Percentiles rank a stretch among this genome's conserved stretches.
Evolutionary conservation across 2,113 vertebrate genomes (phyloP).

Genomic region (Pachycephala philippinensis): DNA sequence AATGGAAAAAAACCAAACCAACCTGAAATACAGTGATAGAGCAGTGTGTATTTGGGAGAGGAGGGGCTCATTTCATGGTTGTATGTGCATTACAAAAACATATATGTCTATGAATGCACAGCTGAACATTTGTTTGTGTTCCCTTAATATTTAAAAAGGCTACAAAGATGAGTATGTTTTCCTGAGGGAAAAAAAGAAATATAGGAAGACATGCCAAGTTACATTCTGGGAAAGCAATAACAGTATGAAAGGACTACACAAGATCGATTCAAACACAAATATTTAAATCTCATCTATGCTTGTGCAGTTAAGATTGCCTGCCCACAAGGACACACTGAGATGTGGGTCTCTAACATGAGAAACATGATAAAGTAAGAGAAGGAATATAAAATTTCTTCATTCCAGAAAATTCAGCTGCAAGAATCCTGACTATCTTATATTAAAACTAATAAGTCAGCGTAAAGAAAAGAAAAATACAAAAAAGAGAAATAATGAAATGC

Average conservation of each 20-base stretch:
- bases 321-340: neutral
- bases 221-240: neutral
- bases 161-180: neutral
- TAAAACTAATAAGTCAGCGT: neutral
- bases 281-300: neutral
- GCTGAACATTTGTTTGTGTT: neutral
- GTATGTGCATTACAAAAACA: neutral
- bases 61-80: neutral
- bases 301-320: neutral
- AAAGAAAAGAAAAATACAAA: neutral
- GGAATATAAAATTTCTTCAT: neutral
- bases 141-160: neutral
- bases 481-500: neutral
- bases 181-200: neutral
- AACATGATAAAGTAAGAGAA: neutral
- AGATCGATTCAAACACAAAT: neutral
- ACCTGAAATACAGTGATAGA: neutral
- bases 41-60: neutral
- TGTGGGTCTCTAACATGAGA: neutral
- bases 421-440: neutral
- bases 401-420: neutral
- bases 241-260: neutral
- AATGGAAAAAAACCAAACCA: neutral
- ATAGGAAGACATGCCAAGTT: neutral
- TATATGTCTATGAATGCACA: neutral